These are phyloP conservation scores for Seira ritae DNA, from an alignment of 2,888 invertebrate genomes.

Conservation along the genomic window DNA sequence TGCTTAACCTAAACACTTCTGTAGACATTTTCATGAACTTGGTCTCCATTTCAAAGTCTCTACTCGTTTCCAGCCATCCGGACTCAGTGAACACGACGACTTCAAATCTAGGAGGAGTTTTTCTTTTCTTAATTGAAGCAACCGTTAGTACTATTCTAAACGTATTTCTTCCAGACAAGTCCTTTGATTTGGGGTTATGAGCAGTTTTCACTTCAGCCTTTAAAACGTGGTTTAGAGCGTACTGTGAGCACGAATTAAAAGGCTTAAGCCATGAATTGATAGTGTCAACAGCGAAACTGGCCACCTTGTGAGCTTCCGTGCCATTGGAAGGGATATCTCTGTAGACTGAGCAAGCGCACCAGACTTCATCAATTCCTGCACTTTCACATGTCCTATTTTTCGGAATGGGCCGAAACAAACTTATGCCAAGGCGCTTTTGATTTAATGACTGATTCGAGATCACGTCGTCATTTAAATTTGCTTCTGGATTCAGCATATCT, in stretches of 20 bases:
- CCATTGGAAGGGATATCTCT: neutral
- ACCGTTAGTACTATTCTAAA: constrained; percentile 23
- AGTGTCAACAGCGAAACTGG: constrained; percentile 30
- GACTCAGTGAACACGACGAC: constrained; percentile 25
- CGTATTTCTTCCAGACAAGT: neutral
- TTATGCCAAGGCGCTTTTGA: constrained; percentile 7
- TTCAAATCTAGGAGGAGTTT: constrained; percentile 26
- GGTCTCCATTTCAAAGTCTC: neutral
- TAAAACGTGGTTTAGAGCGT: neutral
- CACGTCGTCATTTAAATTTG: neutral
- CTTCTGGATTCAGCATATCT: constrained; percentile 40
- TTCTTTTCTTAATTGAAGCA: neutral
- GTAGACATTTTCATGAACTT: constrained; percentile 35
- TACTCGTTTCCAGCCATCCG: neutral
- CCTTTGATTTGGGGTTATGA: no score
- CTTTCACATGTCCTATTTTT: constrained; percentile 42
- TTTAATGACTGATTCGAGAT: constrained; percentile 5
- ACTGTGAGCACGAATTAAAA: constrained; percentile 14
- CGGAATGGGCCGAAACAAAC: constrained; percentile 51
- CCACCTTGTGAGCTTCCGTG: neutral
- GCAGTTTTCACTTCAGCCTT: constrained; percentile 23
- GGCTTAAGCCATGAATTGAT: constrained; percentile 38
- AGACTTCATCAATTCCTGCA: constrained; percentile 51
- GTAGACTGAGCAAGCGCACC: constrained; percentile 53
- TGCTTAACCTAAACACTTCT: constrained; percentile 39